These are phyloP conservation scores for Aplidium turbinatum DNA, from an alignment of 23 tunicate species.

Conservation along the genomic window DNA sequence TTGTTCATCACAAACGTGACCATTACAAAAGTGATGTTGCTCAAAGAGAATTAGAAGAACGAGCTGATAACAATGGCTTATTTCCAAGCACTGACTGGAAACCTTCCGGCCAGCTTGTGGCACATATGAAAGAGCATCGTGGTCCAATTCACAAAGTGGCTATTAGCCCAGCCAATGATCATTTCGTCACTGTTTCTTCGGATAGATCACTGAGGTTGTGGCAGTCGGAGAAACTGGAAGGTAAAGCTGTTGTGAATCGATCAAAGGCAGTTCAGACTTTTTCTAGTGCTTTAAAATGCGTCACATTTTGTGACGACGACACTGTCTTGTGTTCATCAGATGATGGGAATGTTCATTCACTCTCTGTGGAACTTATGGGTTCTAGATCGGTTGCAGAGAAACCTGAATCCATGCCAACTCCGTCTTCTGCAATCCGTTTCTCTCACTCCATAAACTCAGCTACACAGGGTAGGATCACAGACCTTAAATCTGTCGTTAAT, in stretches of 20 bases:
- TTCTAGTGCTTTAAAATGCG: conserved; percentile 47
- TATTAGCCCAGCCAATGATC: conserved; percentile 53
- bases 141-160: conserved; percentile 78
- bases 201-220: conserved; percentile 70
- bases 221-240: conserved; percentile 63
- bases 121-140: conserved; percentile 85
- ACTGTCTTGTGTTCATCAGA: conserved; percentile 62
- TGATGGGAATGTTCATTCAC: conserved; percentile 50
- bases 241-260: conserved; percentile 76
- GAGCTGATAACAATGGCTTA: conserved; percentile 37
- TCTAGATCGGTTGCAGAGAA: conserved; percentile 36
- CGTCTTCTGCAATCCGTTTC: conserved; percentile 19
- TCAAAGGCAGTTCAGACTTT: conserved; percentile 60
- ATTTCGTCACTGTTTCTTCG: conserved; percentile 91
- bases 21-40: conserved; percentile 49
- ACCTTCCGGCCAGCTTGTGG: conserved; percentile 77
- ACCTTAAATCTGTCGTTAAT: conserved; percentile 48
- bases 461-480: conserved; percentile 53
- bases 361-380: conserved; percentile 55
- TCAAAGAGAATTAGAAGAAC: conserved; percentile 73
- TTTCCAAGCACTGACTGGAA: conserved; percentile 61
- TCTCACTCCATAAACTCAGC: conserved; percentile 30
- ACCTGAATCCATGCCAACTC: conserved; percentile 35
- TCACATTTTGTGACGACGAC: conserved; percentile 69
- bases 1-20: conserved; percentile 85